Conservation (phyloP, 2,113 vertebrate genomes). For the Scomber scombrus region DNA sequence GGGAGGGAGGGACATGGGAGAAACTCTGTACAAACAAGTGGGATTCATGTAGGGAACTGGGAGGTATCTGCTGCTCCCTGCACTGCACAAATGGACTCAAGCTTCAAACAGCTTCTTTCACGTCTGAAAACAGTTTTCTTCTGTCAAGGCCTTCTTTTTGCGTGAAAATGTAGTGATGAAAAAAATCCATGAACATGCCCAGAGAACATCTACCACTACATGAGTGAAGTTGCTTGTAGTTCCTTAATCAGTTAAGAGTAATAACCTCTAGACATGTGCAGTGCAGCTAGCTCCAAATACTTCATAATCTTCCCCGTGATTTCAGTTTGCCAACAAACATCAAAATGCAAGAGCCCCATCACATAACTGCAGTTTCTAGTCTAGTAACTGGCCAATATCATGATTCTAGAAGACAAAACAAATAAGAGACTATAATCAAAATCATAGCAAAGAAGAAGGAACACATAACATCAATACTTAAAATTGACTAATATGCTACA, state of each 20-base stretch:
- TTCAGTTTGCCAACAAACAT: slow-evolving; percentile 36
- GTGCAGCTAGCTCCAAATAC: slow-evolving; percentile 81
- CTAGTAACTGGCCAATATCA: slow-evolving; percentile 46
- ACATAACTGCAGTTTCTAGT: slow-evolving; percentile 40
- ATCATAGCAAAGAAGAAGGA: slow-evolving; percentile 58
- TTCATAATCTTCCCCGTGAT: slow-evolving; percentile 49
- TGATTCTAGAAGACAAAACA: slow-evolving; percentile 53
- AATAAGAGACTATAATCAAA: slow-evolving; percentile 69
- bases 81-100: slow-evolving; percentile 73
- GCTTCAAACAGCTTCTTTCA: slow-evolving; percentile 38
- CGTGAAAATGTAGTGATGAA: slow-evolving; percentile 26
- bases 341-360: slow-evolving; percentile 48
- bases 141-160: slow-evolving; percentile 32
- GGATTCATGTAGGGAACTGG: slow-evolving; percentile 44
- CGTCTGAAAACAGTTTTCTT: slow-evolving; percentile 18
- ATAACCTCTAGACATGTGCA: slow-evolving; percentile 59
- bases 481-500: slow-evolving; percentile 57
- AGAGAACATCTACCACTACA: slow-evolving; percentile 14
- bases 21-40: slow-evolving; percentile 40
- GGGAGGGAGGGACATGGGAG: slow-evolving; percentile 25
- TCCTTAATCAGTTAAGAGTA: neutral
- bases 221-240: neutral
- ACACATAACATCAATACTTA: slow-evolving; percentile 72
- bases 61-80: slow-evolving; percentile 77
- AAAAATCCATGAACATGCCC: slow-evolving; percentile 28